Percentiles rank a stretch among this genome's conserved stretches.
Conservation (phyloP, 2,797 vertebrate genomes). For the Characodon lateralis region DNA sequence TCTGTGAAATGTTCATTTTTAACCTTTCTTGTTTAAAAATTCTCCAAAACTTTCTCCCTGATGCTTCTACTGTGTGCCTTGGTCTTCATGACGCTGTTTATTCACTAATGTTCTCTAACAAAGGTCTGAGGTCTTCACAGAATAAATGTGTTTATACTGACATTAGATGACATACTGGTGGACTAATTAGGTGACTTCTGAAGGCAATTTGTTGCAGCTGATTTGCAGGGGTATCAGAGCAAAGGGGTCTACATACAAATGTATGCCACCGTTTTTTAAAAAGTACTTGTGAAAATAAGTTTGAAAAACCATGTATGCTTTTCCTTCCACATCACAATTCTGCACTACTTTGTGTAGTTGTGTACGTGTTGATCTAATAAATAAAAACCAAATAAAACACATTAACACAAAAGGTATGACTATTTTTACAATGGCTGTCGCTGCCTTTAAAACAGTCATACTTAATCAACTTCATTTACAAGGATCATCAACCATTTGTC, state of each 20-base stretch:
- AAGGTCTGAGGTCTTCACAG: no score
- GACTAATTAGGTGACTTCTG: no score
- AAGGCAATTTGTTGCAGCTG: no score
- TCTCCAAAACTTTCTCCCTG: no score
- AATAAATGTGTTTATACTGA: no score
- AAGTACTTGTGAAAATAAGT: background rate
- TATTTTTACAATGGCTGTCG: no score
- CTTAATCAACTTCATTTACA: background rate
- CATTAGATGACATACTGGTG: no score
- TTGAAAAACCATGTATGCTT: background rate
- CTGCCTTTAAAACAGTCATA: background rate
- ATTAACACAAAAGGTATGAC: background rate
- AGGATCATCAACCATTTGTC: background rate
- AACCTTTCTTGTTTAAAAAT: no score
- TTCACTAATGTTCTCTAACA: no score
- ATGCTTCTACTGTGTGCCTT: no score
- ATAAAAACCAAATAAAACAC: background rate
- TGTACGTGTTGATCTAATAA: background rate
- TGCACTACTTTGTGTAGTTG: background rate
- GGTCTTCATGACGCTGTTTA: no score
- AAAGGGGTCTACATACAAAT: background rate
- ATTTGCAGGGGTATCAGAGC: background rate
- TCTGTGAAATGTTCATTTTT: no score
- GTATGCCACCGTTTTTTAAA: background rate
- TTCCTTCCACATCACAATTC: background rate